phyloP scores from a whole-genome alignment of 2,888 invertebrate species.

The Plebejus melissa region DNA sequence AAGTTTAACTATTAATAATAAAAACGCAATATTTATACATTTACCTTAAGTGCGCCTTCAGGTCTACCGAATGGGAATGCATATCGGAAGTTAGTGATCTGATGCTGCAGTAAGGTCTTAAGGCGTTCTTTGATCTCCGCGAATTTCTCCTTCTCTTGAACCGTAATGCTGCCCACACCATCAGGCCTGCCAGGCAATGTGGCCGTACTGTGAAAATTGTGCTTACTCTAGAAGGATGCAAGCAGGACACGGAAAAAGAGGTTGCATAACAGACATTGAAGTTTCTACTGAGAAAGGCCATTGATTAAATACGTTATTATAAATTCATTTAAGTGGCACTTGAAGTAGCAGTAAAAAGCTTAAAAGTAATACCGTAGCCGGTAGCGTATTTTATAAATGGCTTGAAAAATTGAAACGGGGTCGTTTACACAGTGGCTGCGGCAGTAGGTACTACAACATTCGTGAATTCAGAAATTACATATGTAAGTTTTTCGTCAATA shows the following conservation, averaged over 20 bases:
- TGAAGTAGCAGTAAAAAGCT: not conserved
- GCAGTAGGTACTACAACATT: slow-evolving; percentile 14
- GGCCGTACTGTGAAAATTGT: slow-evolving; percentile 75
- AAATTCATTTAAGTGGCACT: not conserved
- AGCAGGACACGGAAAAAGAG: slow-evolving; percentile 57
- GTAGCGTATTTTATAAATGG: slow-evolving; percentile 1
- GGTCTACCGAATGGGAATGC: slow-evolving; percentile 99
- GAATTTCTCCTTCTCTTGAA: slow-evolving; percentile 98
- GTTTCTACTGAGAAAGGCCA: slow-evolving; percentile 10
- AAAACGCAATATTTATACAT: not conserved
- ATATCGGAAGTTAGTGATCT: slow-evolving; percentile 99
- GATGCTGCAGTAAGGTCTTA: slow-evolving; percentile 94
- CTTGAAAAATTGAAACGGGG: slow-evolving; percentile 5
- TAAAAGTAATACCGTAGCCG: not conserved
- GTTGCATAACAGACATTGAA: slow-evolving; percentile 28
- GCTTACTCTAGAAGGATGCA: slow-evolving; percentile 76
- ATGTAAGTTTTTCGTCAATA: not conserved
- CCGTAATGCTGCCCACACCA: slow-evolving; percentile 98
- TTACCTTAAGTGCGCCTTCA: slow-evolving; percentile 94
- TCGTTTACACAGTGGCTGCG: not conserved
- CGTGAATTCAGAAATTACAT: not conserved
- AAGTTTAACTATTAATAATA: not conserved
- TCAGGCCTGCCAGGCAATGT: slow-evolving; percentile 90
- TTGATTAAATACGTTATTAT: slow-evolving; percentile 6
- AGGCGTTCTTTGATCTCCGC: slow-evolving; percentile 98